Percentiles rank a stretch among this genome's conserved stretches.
These are phyloP conservation scores for Anoplius nigerrimus DNA, from an alignment of 2,888 invertebrate genomes.

Conservation along the genomic window DNA sequence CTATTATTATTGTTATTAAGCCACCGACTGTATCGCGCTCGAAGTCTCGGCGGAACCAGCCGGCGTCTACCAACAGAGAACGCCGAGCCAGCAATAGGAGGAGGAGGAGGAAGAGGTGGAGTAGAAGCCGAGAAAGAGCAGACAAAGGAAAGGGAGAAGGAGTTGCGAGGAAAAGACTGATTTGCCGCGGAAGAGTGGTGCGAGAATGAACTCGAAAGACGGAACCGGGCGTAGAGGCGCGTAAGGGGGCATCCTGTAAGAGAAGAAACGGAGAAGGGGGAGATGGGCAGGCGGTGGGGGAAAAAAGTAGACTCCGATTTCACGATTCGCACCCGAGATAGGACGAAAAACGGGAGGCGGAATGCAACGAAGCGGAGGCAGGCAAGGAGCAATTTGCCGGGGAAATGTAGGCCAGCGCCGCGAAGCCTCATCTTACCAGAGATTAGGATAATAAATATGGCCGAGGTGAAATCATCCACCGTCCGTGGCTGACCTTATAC, in stretches of 20 bases:
- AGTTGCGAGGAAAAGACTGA: neutral
- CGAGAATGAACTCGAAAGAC: neutral
- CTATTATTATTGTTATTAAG: slow-evolving; percentile 27
- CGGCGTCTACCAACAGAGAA: no score
- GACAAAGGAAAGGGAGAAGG: neutral
- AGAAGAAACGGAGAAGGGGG: no score
- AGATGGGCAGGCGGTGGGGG: neutral
- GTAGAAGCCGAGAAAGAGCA: neutral
- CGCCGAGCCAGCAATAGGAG: no score
- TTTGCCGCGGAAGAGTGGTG: neutral
- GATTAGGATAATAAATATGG: slow-evolving; percentile 61
- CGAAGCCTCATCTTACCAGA: slow-evolving; percentile 17
- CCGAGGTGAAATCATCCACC: slow-evolving; percentile 59
- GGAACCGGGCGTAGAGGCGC: no score
- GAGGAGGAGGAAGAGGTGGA: neutral
- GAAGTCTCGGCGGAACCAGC: neutral
- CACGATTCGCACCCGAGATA: slow-evolving; percentile 33
- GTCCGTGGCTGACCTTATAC: slow-evolving; percentile 51
- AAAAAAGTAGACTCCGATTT: slow-evolving; percentile 9
- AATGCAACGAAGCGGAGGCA: neutral
- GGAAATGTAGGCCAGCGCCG: slow-evolving; percentile 48
- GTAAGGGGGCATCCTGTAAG: no score
- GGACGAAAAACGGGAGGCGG: slow-evolving; percentile 45
- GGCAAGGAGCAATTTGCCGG: slow-evolving; percentile 41
- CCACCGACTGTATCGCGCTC: slow-evolving; percentile 17